Percentiles rank a stretch among this genome's conserved stretches.
These are phyloP conservation scores for Calliphora vomitoria DNA, from an alignment of 2,888 invertebrate genomes.

Conservation along the genomic window DNA sequence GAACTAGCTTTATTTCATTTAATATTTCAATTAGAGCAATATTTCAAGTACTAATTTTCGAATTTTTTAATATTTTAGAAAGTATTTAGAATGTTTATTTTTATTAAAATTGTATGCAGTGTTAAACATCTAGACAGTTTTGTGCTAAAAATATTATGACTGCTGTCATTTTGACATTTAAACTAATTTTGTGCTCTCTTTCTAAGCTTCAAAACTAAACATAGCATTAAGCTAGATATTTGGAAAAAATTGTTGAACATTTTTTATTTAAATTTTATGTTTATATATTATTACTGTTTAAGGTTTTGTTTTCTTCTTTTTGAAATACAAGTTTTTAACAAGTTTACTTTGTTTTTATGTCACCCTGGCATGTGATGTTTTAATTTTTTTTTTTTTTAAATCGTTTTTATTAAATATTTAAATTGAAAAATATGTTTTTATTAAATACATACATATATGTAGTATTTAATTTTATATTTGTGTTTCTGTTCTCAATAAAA, in stretches of 20 bases:
- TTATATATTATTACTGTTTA: not conserved
- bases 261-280: constrained; percentile 3
- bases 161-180: constrained; percentile 9
- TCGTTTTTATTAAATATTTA: constrained; percentile 2
- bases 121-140: not conserved
- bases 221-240: not conserved
- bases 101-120: too few species aligned
- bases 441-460: too few species aligned
- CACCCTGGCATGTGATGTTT: constrained; percentile 52
- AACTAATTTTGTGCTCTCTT: not conserved
- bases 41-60: too few species aligned
- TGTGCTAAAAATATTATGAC: not conserved
- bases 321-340: constrained; percentile 19
- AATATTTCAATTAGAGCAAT: too few species aligned
- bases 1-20: too few species aligned
- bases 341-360: constrained; percentile 33
- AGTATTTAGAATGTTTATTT: too few species aligned
- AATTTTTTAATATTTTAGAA: too few species aligned
- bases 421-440: constrained; percentile 23
- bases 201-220: constrained; percentile 16
- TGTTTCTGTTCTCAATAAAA: not conserved
- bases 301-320: constrained; percentile 14
- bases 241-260: constrained; percentile 12
- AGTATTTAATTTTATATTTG: not conserved
- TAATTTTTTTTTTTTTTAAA: constrained; percentile 54